These are phyloP conservation scores for Liopterus haemorrhoidalis DNA, from an alignment of 2,888 invertebrate genomes.

Conservation along the genomic window DNA sequence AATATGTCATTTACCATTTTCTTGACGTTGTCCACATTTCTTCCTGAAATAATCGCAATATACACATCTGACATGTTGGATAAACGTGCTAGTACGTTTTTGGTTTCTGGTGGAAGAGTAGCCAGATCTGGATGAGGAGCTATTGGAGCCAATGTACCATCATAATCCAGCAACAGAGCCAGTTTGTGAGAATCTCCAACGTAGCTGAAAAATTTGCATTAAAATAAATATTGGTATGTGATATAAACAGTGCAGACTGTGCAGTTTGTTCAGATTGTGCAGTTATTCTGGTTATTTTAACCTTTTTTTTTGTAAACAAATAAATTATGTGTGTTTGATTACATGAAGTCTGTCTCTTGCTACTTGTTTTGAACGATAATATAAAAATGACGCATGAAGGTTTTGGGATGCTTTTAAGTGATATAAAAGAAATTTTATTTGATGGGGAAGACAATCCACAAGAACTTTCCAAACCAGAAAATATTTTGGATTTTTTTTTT, in stretches of 20 bases:
- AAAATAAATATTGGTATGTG: conserved; percentile 3
- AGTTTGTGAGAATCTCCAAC: conserved; percentile 81
- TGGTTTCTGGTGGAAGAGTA: conserved; percentile 77
- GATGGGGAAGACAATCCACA: too few relatives aligned
- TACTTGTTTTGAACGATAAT: too few relatives aligned
- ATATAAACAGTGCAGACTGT: not conserved
- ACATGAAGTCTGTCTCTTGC: too few relatives aligned
- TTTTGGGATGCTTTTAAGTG: too few relatives aligned
- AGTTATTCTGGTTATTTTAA: too few relatives aligned
- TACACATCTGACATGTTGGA: conserved; percentile 82
- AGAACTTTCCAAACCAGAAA: too few relatives aligned
- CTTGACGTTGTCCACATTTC: conserved; percentile 82
- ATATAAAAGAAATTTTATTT: too few relatives aligned
- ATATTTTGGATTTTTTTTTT: too few relatives aligned
- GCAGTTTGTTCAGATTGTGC: too few relatives aligned
- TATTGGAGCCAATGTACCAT: conserved; percentile 82
- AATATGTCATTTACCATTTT: conserved; percentile 67
- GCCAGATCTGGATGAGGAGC: conserved; percentile 87
- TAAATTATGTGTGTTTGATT: too few relatives aligned
- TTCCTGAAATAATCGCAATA: conserved; percentile 79
- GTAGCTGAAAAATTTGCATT: conserved; percentile 53
- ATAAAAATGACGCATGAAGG: too few relatives aligned
- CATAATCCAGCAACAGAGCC: conserved; percentile 78
- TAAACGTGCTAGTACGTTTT: conserved; percentile 72
- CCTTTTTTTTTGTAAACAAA: too few relatives aligned